Evolutionary conservation across 2,888 invertebrate species (phyloP).

Genomic region (Acholoe squamosa): DNA sequence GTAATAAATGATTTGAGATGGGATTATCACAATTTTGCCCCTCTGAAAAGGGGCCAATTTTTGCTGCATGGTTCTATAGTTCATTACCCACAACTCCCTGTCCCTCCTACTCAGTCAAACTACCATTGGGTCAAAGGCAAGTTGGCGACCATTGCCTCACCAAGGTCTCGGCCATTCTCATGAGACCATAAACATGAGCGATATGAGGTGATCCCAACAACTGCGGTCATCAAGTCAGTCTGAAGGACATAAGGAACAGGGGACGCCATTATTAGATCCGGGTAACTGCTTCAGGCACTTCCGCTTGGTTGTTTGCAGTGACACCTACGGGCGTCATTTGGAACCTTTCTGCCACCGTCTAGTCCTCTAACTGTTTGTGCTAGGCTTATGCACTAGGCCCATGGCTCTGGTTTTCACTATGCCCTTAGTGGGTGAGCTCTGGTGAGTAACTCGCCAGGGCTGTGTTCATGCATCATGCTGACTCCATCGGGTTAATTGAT

Average conservation of each 20-base stretch:
- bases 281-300: neutral
- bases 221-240: constrained; percentile 10
- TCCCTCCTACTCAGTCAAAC: neutral
- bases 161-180: neutral
- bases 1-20: too few species aligned
- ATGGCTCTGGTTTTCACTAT: too few species aligned
- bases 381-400: too few species aligned
- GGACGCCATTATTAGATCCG: neutral
- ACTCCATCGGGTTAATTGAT: too few species aligned
- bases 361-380: too few species aligned
- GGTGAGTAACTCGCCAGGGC: too few species aligned
- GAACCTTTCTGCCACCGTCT: neutral
- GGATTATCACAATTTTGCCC: neutral
- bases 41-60: neutral
- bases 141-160: neutral
- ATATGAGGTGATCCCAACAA: constrained; percentile 7
- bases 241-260: constrained; percentile 4
- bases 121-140: constrained; percentile 10
- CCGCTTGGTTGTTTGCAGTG: neutral
- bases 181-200: constrained; percentile 11
- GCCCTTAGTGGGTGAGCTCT: too few species aligned
- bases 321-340: too few species aligned
- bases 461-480: too few species aligned
- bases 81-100: neutral
- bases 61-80: neutral